Evolutionary conservation across 2,888 invertebrate species (phyloP), one percentile per base, ranked within the genome.

Genomic region (Dryadula phaetusa): DNA sequence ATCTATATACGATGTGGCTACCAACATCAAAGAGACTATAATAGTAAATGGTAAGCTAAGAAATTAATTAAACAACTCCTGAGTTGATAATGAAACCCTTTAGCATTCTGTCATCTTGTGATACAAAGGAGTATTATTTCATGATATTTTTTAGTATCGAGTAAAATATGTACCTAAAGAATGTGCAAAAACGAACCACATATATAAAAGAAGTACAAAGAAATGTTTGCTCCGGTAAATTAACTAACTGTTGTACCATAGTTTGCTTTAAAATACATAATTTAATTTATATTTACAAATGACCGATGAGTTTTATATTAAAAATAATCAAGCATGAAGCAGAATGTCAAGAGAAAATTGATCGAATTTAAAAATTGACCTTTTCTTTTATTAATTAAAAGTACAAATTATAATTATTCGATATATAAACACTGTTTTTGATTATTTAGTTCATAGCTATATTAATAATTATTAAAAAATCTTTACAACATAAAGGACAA

Each of bases 71-170:
- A 63, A 25, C 10, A n/a, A 37, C 47, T 46, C 37, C n/a, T 18
- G 28, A 52, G 16, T 52, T 46, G 20, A 56, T 37, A 64, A 56
- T 16, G 47, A 56, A 56, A 47, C 64, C 32, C 53, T 52, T 49
- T 42, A 63, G 44, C 28, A 56, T 56, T 47, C 46, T 56, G 47
- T 56, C n/a, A 56, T 47, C 32, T 56, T 64, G 46, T 37, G 7
- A 64, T 22, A 64, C 64, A 54, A 64, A 64, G 54, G 34, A 44
- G 42, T 58, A 42, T 44, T 28, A 60, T 60, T 28, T 60, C 3
- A 42, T 18, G 18, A 40, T 56, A 54, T 44, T 44, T 44, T 16
- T 14, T 60, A 28, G 16, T 44, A 28, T 28, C 4, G 10, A 20
- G 8, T 20, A 22, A 54, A 22, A 16, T 16, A 16, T 16, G 44